phyloP scores from a whole-genome alignment of 2,113 vertebrate species.

The Otocyon megalotis region DNA sequence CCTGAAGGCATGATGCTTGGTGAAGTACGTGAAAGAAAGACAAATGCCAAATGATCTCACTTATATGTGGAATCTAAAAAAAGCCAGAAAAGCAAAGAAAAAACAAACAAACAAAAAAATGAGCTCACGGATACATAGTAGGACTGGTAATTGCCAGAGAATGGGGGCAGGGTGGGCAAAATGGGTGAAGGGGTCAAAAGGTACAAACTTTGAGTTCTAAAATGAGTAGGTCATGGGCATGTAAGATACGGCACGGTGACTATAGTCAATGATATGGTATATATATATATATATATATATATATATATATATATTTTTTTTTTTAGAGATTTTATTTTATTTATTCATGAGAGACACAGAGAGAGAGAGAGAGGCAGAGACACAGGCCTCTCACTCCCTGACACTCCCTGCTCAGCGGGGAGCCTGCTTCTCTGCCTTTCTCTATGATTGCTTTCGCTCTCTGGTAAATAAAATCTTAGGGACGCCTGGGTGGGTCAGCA shows the following conservation, averaged over 20 bases:
- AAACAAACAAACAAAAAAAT: neutral
- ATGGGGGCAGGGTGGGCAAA: neutral
- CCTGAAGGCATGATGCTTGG: neutral
- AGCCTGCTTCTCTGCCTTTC: neutral
- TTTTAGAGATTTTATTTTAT: no score
- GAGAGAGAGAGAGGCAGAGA: no score
- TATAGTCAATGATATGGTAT: neutral
- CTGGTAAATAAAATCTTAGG: neutral
- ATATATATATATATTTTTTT: no score
- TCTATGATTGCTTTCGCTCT: neutral
- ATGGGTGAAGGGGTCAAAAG: neutral
- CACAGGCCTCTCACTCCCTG: no score
- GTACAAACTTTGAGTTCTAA: neutral
- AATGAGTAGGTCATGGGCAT: neutral
- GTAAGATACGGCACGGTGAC: neutral
- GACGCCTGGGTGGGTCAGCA: no score
- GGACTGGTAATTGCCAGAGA: neutral
- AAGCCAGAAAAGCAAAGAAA: neutral
- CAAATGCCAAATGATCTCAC: neutral
- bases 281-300: neutral
- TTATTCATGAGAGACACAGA: no score
- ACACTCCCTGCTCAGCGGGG: neutral
- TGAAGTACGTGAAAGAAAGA: neutral
- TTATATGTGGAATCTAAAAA: neutral
- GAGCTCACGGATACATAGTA: neutral